Conservation (phyloP, 1,140 invertebrate genomes). For the Drosophila chauvacae region DNA sequence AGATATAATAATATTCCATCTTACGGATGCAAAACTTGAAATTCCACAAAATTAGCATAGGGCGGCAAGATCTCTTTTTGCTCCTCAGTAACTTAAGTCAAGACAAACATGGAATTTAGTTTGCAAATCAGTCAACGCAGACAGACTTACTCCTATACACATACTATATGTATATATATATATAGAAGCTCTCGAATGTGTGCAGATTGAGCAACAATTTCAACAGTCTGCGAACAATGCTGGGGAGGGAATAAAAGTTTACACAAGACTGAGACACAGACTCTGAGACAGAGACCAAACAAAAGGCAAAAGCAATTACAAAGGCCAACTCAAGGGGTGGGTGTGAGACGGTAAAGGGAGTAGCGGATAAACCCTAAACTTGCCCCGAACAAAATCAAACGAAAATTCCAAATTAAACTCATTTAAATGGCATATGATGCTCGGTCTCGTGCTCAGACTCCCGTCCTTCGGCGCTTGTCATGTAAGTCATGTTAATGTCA, state of each 20-base stretch:
- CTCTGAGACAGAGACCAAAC: constrained; percentile 64
- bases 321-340: constrained; percentile 17
- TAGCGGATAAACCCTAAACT: constrained; percentile 25
- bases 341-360: not conserved
- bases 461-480: constrained; percentile 31
- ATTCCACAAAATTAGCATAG: constrained; percentile 61
- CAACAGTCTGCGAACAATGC: constrained; percentile 62
- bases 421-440: constrained; percentile 67
- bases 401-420: constrained; percentile 79
- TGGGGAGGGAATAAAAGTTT: constrained; percentile 48
- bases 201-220: constrained; percentile 69
- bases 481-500: constrained; percentile 70
- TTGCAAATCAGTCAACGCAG: constrained; percentile 67
- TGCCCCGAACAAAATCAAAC: constrained; percentile 70
- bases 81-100: not conserved
- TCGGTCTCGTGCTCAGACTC: constrained; percentile 5
- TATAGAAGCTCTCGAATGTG: not conserved
- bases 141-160: constrained; percentile 10
- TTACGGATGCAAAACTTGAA: constrained; percentile 29
- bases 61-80: constrained; percentile 32
- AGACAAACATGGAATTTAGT: constrained; percentile 67
- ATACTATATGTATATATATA: constrained; percentile 3
- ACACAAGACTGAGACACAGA: constrained; percentile 56
- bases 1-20: not conserved
- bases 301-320: constrained; percentile 78